Conservation (phyloP, 2,797 vertebrate species). For the Distichodus sexfasciatus region DNA sequence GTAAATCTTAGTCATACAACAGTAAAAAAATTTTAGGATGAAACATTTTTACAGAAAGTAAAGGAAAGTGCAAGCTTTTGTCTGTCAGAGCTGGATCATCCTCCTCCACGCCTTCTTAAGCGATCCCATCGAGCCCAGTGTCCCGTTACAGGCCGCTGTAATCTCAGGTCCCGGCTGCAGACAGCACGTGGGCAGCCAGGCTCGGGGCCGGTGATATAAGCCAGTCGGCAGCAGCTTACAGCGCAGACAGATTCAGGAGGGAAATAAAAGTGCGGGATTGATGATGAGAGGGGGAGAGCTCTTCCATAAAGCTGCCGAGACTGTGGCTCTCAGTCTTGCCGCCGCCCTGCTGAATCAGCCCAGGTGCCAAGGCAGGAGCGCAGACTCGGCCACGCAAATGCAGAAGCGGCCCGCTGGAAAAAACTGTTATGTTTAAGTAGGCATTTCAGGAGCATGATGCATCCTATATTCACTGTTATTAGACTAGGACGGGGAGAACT, state of each 20-base stretch:
- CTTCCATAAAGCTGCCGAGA: slow-evolving; percentile 45
- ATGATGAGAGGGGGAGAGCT: slow-evolving; percentile 42
- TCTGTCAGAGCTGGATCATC: background rate
- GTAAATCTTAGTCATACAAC: no score
- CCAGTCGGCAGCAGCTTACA: slow-evolving; percentile 10
- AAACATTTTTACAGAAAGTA: no score
- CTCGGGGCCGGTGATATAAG: slow-evolving; percentile 28
- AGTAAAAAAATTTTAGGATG: no score
- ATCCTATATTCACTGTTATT: slow-evolving; percentile 13
- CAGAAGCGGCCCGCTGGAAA: slow-evolving; percentile 23
- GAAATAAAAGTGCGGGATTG: slow-evolving; percentile 48
- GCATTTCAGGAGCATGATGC: slow-evolving; percentile 28
- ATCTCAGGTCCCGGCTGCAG: slow-evolving; percentile 1
- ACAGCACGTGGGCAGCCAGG: background rate
- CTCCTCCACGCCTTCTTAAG: slow-evolving; percentile 2
- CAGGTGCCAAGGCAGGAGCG: background rate
- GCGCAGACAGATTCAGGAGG: slow-evolving; percentile 37
- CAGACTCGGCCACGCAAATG: slow-evolving; percentile 17
- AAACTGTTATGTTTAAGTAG: slow-evolving; percentile 38
- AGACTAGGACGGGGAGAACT: no score
- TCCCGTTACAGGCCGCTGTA: background rate
- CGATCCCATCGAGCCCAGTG: slow-evolving; percentile 10
- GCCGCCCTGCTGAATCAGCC: slow-evolving; percentile 45
- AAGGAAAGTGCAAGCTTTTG: background rate
- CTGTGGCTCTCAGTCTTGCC: slow-evolving; percentile 27